Evolutionary conservation across 2,113 vertebrate genomes (phyloP).

Genomic region (Gallinago undulata): DNA sequence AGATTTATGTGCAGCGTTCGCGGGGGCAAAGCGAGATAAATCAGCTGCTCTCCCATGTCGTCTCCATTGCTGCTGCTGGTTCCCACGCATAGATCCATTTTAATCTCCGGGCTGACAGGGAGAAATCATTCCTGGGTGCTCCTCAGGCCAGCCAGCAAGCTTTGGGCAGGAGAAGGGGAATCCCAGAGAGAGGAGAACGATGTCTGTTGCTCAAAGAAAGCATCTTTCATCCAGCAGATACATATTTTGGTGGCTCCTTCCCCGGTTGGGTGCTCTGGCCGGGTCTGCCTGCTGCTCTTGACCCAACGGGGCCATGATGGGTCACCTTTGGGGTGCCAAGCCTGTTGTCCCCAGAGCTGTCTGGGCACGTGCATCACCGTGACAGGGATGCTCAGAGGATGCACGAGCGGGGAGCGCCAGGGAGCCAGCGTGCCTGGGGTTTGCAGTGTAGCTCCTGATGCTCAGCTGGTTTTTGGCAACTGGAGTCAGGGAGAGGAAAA

Average conservation of each 20-base stretch:
- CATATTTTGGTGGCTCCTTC: not conserved
- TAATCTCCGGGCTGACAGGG: not conserved
- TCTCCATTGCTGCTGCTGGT: not conserved
- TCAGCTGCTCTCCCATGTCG: not conserved
- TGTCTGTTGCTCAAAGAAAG: not conserved
- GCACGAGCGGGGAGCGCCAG: fast-evolving
- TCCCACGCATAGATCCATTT: not conserved
- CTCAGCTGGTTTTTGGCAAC: not conserved
- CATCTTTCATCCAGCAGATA: not conserved
- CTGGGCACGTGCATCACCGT: fast-evolving
- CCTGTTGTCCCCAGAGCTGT: not conserved
- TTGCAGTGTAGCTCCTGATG: not conserved
- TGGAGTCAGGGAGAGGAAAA: not conserved
- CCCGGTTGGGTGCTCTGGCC: not conserved
- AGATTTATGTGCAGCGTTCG: not conserved
- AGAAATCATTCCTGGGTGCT: not conserved
- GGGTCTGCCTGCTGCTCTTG: not conserved
- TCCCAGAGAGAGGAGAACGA: not conserved
- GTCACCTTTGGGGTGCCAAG: not conserved
- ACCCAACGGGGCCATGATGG: fast-evolving
- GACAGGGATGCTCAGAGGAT: not conserved
- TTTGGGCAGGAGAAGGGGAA: not conserved
- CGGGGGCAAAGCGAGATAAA: not conserved
- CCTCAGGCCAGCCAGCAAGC: not conserved
- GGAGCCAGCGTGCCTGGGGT: not conserved